Evolutionary conservation across 2,888 invertebrate species (phyloP), one percentile per base, ranked within the genome.

Genomic region (Rhogogaster chlorosoma): DNA sequence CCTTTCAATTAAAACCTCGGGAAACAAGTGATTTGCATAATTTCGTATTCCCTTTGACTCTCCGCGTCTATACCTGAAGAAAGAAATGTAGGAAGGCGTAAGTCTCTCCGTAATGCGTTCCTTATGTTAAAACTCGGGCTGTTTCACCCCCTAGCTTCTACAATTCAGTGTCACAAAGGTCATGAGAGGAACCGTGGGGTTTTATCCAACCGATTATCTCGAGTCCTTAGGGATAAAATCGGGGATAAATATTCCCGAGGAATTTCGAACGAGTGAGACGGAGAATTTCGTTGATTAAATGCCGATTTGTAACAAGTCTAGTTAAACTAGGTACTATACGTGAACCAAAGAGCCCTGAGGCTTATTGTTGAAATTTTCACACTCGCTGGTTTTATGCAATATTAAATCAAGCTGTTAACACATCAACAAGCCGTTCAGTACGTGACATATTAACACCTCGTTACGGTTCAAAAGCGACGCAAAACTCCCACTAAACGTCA

Each of bases 401-500:
- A 73, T 42, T 73, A 73, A 73, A 73, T 73, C 71, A 73, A 73
- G 7, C 71, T 73, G 71, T 73, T 73, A 42, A 73, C 71, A 73
- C 71, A 22, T 73, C 42, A n/a, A 73, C 71, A 22, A 18, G 15
- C 38, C 38, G 38, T 73, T 73, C 38, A 36, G 38, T 73, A 73
- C 42, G 71, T 73, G 67, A 85, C 87, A 88, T 88, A 90, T 91
- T 90, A 90, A 89, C 90, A 90, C 90, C 90, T 91, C 90, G 90
- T 90, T 90, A 85, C 86, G 86, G 86, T 86, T 88, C 88, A 89
- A 89, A 89, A 87, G 88, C 86, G 87, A 89, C 87, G 87, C 83
- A 88, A 89, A 90, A 89, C 90, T 87, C 88, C 89, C 88, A 89
- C 87, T 90, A 90, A 89, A 90, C 89, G 89, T 90, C 90, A 88